phyloP scores from a whole-genome alignment of 92 coral and sea anemone genomes.

The Zoanthus sansibaricus region DNA sequence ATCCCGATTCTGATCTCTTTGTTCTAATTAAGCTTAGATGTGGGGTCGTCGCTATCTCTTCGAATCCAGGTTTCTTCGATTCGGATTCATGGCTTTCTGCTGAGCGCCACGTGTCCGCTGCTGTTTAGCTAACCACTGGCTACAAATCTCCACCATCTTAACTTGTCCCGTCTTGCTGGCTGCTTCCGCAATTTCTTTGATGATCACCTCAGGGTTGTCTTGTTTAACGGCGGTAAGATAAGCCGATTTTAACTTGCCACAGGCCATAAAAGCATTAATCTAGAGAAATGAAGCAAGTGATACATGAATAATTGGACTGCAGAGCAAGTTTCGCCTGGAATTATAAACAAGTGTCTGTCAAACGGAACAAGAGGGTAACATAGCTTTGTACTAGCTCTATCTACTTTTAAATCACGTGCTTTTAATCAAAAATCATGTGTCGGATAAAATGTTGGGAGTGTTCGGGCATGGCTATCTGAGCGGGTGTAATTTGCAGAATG shows the following conservation, averaged over 20 bases:
- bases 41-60: conserved; percentile 12
- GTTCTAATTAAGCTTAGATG: background rate
- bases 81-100: conserved; percentile 28
- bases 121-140: conserved; percentile 80
- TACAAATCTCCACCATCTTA: conserved; percentile 86
- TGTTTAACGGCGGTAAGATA: conserved; percentile 91
- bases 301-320: too few relatives aligned
- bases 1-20: background rate
- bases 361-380: too few relatives aligned
- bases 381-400: too few relatives aligned
- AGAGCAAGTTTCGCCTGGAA: too few relatives aligned
- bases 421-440: too few relatives aligned
- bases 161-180: conserved; percentile 87
- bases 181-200: conserved; percentile 77
- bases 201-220: conserved; percentile 81
- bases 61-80: conserved; percentile 14
- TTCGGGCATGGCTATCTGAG: too few relatives aligned
- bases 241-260: conserved; percentile 95
- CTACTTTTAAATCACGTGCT: too few relatives aligned
- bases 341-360: too few relatives aligned
- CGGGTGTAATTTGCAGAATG: too few relatives aligned
- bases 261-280: conserved; percentile 87
- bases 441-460: too few relatives aligned
- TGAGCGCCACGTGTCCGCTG: conserved; percentile 62
- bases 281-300: conserved; percentile 6